phyloP scores from a whole-genome alignment of 2,888 invertebrate species.

The Syritta pipiens region DNA sequence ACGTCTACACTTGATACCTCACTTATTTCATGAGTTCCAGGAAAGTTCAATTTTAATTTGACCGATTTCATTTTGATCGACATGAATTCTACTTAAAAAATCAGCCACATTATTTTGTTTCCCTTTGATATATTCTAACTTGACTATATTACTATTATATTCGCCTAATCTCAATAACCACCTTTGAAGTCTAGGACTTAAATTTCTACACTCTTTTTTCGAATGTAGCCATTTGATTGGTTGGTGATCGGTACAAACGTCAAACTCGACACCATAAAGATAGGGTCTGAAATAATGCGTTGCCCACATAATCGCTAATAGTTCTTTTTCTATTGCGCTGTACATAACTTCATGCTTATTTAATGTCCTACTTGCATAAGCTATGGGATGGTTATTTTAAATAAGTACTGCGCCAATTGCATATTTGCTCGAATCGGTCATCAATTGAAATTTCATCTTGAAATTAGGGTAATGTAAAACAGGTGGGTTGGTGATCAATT shows the following conservation, averaged over 20 bases:
- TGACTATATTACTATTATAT: too few species aligned
- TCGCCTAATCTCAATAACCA: slow-evolving; percentile 37
- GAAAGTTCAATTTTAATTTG: too few species aligned
- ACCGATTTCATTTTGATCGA: too few species aligned
- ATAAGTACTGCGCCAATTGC: slow-evolving; percentile 4
- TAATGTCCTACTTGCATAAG: not conserved
- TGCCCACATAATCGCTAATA: too few species aligned
- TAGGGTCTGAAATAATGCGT: slow-evolving; percentile 15
- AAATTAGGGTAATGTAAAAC: slow-evolving; percentile 32
- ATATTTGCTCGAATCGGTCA: slow-evolving; percentile 19
- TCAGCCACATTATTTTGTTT: too few species aligned
- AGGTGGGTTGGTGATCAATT: slow-evolving; percentile 14
- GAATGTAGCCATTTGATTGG: slow-evolving; percentile 22
- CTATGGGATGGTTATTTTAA: slow-evolving; percentile 7
- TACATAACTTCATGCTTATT: slow-evolving; percentile 21
- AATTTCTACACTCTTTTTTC: slow-evolving; percentile 23
- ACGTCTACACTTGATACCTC: too few species aligned
- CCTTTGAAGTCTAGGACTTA: slow-evolving; percentile 28
- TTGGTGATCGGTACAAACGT: slow-evolving; percentile 6
- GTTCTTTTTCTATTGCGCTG: slow-evolving; percentile 23
- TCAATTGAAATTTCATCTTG: slow-evolving; percentile 9
- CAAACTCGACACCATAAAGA: slow-evolving; percentile 11
- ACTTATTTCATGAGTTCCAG: too few species aligned
- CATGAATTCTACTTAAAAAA: too few species aligned
- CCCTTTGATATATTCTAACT: not conserved